phyloP scores from a whole-genome alignment of 1,140 invertebrate genomes.

The Linepithema humile region DNA sequence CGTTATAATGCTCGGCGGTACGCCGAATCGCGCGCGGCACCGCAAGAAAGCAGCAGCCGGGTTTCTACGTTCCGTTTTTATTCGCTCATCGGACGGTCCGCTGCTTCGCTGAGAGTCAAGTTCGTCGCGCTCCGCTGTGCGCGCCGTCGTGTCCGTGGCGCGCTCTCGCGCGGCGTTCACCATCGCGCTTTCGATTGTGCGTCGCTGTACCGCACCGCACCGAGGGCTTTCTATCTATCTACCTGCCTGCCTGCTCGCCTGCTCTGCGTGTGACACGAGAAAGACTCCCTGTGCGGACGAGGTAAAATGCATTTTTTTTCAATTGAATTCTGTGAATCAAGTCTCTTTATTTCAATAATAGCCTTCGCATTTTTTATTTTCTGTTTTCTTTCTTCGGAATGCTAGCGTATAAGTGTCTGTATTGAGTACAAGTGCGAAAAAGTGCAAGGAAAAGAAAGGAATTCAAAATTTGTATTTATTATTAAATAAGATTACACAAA shows the following conservation, averaged over 20 bases:
- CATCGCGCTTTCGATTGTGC: constrained; percentile 65
- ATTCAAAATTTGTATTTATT: background rate
- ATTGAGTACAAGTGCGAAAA: background rate
- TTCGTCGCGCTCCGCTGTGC: constrained; percentile 71
- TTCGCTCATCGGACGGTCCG: constrained; percentile 70
- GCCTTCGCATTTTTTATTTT: background rate
- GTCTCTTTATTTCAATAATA: background rate
- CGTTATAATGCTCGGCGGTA: constrained; percentile 38
- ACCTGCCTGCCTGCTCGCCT: background rate
- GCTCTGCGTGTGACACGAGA: background rate
- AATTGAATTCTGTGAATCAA: background rate
- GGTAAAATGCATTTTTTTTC: constrained; percentile 3
- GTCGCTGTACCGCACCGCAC: constrained; percentile 40
- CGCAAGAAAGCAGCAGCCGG: constrained; percentile 64
- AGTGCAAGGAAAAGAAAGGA: background rate
- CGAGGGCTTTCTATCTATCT: constrained; percentile 3
- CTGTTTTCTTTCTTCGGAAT: background rate
- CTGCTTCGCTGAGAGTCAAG: constrained; percentile 70
- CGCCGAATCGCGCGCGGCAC: constrained; percentile 45
- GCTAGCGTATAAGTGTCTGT: background rate
- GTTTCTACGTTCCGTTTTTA: constrained; percentile 67
- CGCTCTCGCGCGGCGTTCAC: constrained; percentile 63
- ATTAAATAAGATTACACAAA: too few species aligned
- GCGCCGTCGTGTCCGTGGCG: constrained; percentile 61
- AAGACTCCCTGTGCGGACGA: background rate